phyloP scores from a whole-genome alignment of 1,140 invertebrate genomes.

The Nephotettix cincticeps region DNA sequence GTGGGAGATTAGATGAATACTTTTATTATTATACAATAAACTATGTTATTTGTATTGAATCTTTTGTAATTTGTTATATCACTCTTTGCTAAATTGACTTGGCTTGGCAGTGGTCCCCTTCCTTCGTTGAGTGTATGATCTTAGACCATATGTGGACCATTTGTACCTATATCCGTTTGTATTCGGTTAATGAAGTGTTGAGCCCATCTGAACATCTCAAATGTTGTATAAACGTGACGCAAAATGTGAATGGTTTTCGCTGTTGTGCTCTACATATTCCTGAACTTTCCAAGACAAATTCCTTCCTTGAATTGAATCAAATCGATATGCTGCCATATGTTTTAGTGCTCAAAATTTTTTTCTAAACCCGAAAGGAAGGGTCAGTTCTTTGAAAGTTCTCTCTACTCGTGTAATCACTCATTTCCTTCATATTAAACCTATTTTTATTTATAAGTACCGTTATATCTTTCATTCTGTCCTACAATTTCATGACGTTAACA shows the following conservation, averaged over 20 bases:
- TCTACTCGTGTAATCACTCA: conserved; percentile 20
- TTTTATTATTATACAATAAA: conserved; percentile 27
- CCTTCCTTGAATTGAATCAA: conserved; percentile 15
- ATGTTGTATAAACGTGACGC: conserved; percentile 29
- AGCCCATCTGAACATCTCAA: neutral
- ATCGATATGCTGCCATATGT: conserved; percentile 2
- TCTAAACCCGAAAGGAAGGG: neutral
- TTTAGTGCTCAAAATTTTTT: neutral
- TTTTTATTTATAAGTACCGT: conserved; percentile 11
- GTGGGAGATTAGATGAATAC: conserved; percentile 19
- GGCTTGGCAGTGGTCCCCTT: neutral
- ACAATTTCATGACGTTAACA: neutral
- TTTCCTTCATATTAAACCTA: conserved; percentile 22
- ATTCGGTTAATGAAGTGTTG: conserved; percentile 17
- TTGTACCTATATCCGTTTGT: too few species aligned
- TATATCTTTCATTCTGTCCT: conserved; percentile 17
- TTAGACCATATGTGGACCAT: too few species aligned
- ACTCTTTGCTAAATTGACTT: conserved; percentile 16
- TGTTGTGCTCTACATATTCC: conserved; percentile 25
- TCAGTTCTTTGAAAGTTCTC: conserved; percentile 14
- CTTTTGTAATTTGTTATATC: conserved; percentile 24
- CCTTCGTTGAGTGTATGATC: neutral
- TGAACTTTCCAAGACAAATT: conserved; percentile 19
- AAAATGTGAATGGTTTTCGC: conserved; percentile 32
- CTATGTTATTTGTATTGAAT: conserved; percentile 27